phyloP scores from a whole-genome alignment of 2,888 invertebrate species.

The Syrista parreyssii region DNA sequence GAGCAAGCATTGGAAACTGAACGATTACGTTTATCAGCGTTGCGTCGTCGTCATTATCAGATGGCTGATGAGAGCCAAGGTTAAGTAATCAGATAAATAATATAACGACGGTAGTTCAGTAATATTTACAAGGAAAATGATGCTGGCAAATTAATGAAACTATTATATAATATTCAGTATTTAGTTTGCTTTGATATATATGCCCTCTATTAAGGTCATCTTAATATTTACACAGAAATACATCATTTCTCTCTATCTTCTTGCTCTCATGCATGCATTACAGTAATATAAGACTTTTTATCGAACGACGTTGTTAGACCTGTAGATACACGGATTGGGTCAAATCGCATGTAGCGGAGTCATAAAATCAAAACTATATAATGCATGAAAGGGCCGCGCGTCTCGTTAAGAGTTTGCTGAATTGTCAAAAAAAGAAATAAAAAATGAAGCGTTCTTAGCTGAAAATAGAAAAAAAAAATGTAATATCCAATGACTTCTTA shows the following conservation, averaged over 20 bases:
- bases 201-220: not conserved
- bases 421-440: no score
- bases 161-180: not conserved
- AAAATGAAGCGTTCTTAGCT: no score
- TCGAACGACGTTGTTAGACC: not conserved
- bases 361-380: not conserved
- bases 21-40: conserved; percentile 83
- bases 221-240: not conserved
- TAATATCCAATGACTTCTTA: not conserved
- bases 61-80: conserved; percentile 77
- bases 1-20: conserved; percentile 92
- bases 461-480: not conserved
- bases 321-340: not conserved
- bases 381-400: not conserved
- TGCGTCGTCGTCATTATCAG: conserved; percentile 93
- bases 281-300: not conserved
- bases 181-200: not conserved
- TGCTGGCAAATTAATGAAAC: not conserved
- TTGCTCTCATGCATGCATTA: not conserved
- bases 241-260: not conserved
- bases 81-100: conserved; percentile 9
- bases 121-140: not conserved
- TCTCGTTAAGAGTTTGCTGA: not conserved
- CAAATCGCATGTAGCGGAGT: not conserved
- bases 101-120: not conserved